Evolutionary conservation across 2,888 invertebrate genomes (phyloP).

Genomic region (Morpho helenor): DNA sequence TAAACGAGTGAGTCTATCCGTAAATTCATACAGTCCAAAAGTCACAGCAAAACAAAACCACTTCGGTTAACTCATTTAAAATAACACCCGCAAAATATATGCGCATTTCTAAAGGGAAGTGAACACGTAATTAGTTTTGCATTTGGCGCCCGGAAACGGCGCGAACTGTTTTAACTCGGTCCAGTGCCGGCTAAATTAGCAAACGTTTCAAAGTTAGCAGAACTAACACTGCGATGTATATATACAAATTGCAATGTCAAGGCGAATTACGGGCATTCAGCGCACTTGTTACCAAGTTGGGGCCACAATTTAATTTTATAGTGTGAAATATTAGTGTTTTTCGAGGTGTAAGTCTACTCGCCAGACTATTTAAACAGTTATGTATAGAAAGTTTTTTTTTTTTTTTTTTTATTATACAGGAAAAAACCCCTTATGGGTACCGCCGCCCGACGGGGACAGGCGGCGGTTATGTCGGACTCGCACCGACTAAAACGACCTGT

Average conservation of each 20-base stretch:
- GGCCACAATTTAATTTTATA: slow-evolving; percentile 12
- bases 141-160: slow-evolving; percentile 16
- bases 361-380: too few relatives aligned
- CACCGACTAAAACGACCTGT: too few relatives aligned
- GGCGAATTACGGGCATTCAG: slow-evolving; percentile 7
- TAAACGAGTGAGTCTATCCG: too few relatives aligned
- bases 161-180: slow-evolving; percentile 19
- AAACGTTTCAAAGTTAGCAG: slow-evolving; percentile 17
- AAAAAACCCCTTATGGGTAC: too few relatives aligned
- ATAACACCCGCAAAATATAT: slow-evolving; percentile 8
- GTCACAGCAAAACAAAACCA: not conserved
- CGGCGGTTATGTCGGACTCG: too few relatives aligned
- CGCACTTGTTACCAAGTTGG: slow-evolving; percentile 1
- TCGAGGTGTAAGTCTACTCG: too few relatives aligned
- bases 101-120: slow-evolving; percentile 11
- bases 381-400: too few relatives aligned
- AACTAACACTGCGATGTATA: slow-evolving; percentile 16
- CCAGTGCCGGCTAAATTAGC: slow-evolving; percentile 22
- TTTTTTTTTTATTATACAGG: too few relatives aligned
- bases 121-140: slow-evolving; percentile 17
- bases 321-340: not conserved
- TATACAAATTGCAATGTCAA: slow-evolving; percentile 17
- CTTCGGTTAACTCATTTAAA: not conserved
- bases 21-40: too few relatives aligned
- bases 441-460: too few relatives aligned